Evolutionary conservation across 2,888 invertebrate genomes (phyloP).

Genomic region (Rhopalosiphum nymphaeae): DNA sequence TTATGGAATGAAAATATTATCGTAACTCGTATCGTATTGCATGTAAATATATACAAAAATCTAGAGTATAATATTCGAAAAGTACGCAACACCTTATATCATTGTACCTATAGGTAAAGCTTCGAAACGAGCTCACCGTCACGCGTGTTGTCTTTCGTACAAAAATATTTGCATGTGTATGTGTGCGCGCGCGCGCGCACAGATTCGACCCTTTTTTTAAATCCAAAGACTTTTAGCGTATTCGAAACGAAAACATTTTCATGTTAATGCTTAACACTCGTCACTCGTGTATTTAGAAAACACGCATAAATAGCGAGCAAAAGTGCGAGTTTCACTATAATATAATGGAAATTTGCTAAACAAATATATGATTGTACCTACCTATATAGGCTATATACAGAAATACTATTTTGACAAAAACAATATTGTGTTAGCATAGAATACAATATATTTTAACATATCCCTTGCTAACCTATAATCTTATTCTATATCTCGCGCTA

Average conservation of each 20-base stretch:
- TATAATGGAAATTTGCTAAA: not conserved
- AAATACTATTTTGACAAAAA: not conserved
- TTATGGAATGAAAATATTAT: not conserved
- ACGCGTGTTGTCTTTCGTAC: not conserved
- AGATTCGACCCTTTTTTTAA: not conserved
- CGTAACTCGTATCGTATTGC: not conserved
- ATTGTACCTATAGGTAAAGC: slow-evolving; percentile 8
- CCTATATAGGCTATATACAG: not conserved
- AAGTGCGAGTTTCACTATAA: not conserved
- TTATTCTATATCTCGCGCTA: not conserved
- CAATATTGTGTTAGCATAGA: not conserved
- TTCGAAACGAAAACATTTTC: not conserved
- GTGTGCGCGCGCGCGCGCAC: not conserved
- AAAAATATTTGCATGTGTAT: not conserved
- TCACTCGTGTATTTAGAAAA: slow-evolving; percentile 19
- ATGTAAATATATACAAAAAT: not conserved
- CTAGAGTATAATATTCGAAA: not conserved
- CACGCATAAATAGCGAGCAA: no score
- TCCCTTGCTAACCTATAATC: not conserved
- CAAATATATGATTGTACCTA: not conserved
- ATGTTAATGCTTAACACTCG: not conserved
- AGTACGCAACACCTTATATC: not conserved
- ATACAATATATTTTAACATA: not conserved
- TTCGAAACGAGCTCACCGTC: not conserved
- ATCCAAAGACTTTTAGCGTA: slow-evolving; percentile 11